These are phyloP conservation scores for Sardina pilchardus DNA, from an alignment of 2,113 vertebrate genomes.

Conservation along the genomic window DNA sequence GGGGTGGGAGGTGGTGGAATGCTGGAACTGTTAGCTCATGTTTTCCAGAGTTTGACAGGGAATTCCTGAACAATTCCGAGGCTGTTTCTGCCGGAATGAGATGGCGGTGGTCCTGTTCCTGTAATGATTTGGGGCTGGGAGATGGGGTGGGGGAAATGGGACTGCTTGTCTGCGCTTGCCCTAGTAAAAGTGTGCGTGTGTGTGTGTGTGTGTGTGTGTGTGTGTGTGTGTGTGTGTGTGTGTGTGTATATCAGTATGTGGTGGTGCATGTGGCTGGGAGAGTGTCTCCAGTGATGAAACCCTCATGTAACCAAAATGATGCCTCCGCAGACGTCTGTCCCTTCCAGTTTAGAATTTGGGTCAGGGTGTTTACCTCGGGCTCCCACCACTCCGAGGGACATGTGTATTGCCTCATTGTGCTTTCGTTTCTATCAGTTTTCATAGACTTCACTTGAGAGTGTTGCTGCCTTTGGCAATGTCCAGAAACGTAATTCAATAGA, in stretches of 20 bases:
- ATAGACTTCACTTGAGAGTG: not conserved
- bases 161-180: not conserved
- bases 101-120: not conserved
- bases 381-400: not conserved
- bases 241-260: not conserved
- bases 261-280: not conserved
- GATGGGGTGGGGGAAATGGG: not conserved
- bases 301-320: not conserved
- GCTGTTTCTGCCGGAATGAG: not conserved
- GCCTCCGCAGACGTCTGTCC: not conserved
- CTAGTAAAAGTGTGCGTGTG: not conserved
- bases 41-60: conserved; percentile 47
- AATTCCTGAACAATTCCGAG: conserved; percentile 38
- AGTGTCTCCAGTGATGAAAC: not conserved
- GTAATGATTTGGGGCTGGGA: not conserved
- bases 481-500: not conserved
- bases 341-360: not conserved
- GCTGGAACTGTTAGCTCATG: conserved; percentile 37
- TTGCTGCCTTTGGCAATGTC: not conserved
- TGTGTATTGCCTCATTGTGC: not conserved
- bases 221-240: not conserved
- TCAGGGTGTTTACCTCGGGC: not conserved
- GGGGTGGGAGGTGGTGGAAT: conserved; percentile 35
- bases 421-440: not conserved
- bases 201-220: not conserved